phyloP scores from a whole-genome alignment of 2,113 vertebrate genomes.

The Aspidoscelis tigris region DNA sequence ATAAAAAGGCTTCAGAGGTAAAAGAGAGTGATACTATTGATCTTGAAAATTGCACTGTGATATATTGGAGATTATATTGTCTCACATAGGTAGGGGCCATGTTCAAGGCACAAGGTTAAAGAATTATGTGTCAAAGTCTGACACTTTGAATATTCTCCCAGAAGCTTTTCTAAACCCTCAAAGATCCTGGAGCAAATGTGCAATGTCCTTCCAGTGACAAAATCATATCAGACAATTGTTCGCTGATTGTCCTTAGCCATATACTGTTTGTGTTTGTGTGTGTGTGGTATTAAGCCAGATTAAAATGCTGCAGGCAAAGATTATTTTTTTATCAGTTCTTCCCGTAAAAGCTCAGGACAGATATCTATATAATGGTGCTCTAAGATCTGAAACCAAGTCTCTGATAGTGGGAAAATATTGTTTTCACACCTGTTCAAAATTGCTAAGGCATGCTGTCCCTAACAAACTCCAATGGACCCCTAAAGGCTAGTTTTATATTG shows the following conservation, averaged over 20 bases:
- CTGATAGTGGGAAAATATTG: slow-evolving; percentile 25
- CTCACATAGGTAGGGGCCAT: not conserved
- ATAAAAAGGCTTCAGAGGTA: slow-evolving; percentile 6
- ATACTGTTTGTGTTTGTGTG: not conserved
- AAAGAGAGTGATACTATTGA: slow-evolving; percentile 17
- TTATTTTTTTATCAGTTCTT: accelerated
- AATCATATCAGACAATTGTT: not conserved
- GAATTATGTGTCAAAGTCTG: not conserved
- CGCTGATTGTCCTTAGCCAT: not conserved
- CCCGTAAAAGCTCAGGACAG: not conserved
- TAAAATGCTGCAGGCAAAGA: not conserved
- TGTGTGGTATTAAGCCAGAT: not conserved
- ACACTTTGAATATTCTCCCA: not conserved
- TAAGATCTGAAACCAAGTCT: slow-evolving; percentile 30
- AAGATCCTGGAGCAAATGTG: not conserved
- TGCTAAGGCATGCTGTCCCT: slow-evolving; percentile 21
- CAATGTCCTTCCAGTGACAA: not conserved
- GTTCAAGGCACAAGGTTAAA: not conserved
- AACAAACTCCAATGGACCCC: slow-evolving; percentile 43
- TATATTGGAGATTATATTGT: slow-evolving; percentile 18
- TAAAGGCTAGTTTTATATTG: slow-evolving; percentile 57
- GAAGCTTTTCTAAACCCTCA: not conserved
- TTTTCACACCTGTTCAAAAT: slow-evolving; percentile 27
- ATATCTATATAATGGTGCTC: not conserved
- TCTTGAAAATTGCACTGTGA: slow-evolving; percentile 6